Conservation (phyloP, 2,797 vertebrate species). For the Chelonia mydas region DNA sequence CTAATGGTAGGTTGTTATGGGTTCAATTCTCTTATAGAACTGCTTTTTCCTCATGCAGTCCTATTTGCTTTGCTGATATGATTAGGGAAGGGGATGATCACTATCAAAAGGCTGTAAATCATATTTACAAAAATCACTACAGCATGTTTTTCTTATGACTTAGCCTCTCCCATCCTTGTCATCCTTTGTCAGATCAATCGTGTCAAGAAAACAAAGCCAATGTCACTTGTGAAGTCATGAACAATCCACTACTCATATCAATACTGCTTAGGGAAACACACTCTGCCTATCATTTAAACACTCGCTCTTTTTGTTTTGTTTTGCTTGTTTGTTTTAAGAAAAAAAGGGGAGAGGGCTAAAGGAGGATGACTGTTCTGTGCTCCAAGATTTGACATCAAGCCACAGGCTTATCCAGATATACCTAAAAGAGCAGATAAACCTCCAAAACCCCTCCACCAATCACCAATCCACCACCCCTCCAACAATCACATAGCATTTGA, state of each 20-base stretch:
- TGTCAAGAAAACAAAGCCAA: not conserved
- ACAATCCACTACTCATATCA: not conserved
- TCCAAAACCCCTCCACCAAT: not conserved
- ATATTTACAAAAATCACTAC: not conserved
- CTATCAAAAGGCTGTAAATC: not conserved
- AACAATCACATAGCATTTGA: not conserved
- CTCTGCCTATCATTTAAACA: not conserved
- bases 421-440: not conserved
- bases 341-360: not conserved
- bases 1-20: not conserved
- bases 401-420: not conserved
- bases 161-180: not conserved
- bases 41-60: not conserved
- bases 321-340: not conserved
- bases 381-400: not conserved
- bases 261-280: not conserved
- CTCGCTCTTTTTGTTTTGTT: not conserved
- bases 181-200: not conserved
- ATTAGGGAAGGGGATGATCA: not conserved
- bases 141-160: not conserved
- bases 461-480: not conserved
- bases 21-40: not conserved
- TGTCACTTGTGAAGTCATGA: fast-evolving
- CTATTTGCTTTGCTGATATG: not conserved
- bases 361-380: not conserved